A percentile compares a stretch with the other conserved stretches of the same genome.
These are phyloP conservation scores for Athripsodes cinereus DNA, from an alignment of 2,888 invertebrate species.

Conservation along the genomic window DNA sequence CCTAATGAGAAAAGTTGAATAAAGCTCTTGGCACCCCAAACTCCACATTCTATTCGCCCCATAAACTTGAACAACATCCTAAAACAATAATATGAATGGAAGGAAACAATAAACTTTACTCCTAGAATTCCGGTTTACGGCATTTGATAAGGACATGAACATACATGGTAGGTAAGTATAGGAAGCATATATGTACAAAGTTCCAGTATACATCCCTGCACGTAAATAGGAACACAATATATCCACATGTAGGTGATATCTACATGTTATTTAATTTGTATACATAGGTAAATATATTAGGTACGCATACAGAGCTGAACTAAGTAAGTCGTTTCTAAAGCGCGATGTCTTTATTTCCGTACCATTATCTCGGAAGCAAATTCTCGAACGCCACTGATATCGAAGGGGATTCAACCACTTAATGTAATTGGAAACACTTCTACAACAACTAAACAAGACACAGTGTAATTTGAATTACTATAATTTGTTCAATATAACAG, in stretches of 20 bases:
- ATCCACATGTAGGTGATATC: neutral
- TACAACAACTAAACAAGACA: neutral
- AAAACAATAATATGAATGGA: conserved; percentile 23
- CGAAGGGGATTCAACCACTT: conserved; percentile 1
- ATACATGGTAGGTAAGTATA: neutral
- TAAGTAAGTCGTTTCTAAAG: neutral
- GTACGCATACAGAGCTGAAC: neutral
- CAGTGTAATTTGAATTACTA: too few species aligned
- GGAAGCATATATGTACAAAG: neutral
- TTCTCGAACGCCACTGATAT: neutral
- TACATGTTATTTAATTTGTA: neutral
- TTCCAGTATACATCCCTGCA: neutral
- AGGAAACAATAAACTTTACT: conserved; percentile 24
- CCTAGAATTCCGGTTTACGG: conserved; percentile 16
- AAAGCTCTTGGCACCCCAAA: conserved; percentile 6
- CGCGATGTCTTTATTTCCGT: neutral
- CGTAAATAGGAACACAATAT: neutral
- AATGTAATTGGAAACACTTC: neutral
- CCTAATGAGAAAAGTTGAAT: conserved; percentile 23
- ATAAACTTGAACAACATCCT: conserved; percentile 19
- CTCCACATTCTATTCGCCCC: conserved; percentile 12
- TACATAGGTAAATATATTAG: too few species aligned
- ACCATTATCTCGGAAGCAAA: neutral
- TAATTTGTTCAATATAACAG: too few species aligned
- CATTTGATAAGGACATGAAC: conserved; percentile 13